phyloP scores from a whole-genome alignment of 2,113 vertebrate genomes.

The Brienomyrus longianalis region DNA sequence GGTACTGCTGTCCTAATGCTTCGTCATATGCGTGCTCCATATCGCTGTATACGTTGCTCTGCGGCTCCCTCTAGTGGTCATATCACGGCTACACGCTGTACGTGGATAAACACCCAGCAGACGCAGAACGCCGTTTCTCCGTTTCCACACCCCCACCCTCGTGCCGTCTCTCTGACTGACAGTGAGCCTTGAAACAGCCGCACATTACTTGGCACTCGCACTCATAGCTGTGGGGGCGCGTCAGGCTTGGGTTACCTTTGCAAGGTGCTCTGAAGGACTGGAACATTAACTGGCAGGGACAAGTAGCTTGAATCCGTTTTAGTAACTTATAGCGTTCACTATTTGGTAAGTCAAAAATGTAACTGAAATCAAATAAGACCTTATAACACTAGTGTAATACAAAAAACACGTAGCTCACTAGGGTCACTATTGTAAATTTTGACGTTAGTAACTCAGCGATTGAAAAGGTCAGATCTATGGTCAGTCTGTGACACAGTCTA shows the following conservation, averaged over 20 bases:
- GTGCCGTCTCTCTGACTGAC: neutral
- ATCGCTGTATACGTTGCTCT: neutral
- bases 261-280: neutral
- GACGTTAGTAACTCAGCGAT: neutral
- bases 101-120: neutral
- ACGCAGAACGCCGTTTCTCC: neutral
- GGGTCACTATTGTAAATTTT: neutral
- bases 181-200: neutral
- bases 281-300: conserved; percentile 1
- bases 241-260: neutral
- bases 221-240: neutral
- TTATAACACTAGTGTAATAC: neutral
- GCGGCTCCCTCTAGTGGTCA: neutral
- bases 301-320: neutral
- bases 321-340: neutral
- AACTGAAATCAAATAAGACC: neutral
- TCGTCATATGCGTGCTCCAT: neutral
- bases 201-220: neutral
- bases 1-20: neutral
- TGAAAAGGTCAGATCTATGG: neutral
- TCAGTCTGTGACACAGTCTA: neutral
- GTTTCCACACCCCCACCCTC: neutral
- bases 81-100: neutral
- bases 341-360: neutral
- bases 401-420: neutral